Evolutionary conservation across 1,140 invertebrate species (phyloP), one percentile per base, ranked within the genome.

Genomic region (Dryas iulia): DNA sequence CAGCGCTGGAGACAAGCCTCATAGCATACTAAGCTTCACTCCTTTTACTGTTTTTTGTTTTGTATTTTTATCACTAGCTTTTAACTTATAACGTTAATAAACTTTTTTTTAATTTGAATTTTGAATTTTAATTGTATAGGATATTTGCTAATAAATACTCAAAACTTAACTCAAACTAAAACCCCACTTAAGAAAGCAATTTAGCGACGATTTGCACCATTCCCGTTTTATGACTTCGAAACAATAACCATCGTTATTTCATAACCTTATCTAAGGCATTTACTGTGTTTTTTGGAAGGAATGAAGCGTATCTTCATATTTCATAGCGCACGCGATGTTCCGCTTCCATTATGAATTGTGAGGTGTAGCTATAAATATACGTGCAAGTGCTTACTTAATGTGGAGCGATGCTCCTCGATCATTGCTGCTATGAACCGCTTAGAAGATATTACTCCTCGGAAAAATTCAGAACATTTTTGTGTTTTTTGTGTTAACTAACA

Each of bases 311-410:
- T 63, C 61, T 63, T 63, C 61, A 63, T 63, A 63, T 63, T 63
- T 63, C 61, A 63, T 63, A 63, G 52, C 21, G 61, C 68, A 70
- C 68, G 68, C 68, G 61, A 69, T 57, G 31, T 53, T 63, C 18
- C 67, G 67, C 58, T 54, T 12, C 18, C 61, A 18, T 56, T 25
- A 56, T 63, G 47, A 11, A 47, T 60, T 18, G 66, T 59, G 31
- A 61, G 63, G 33, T 31, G 30, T 58, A 53, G 59, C 63, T 31
- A 71, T 71, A 66, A 71, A 66, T 66, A 66, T 61, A 56, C 53
- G 39, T 18, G 39, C 6, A 6, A 47, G 39, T 47, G 33, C 33
- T 39, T 39, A 47, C 39, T 47, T 47, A 8, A 18, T 47, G 39
- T 10, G 10, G 2, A 47, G 18, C 39, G 39, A 8, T 47, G 39